These are phyloP conservation scores for Amiota communis DNA, from an alignment of 2,888 invertebrate genomes.

Conservation along the genomic window DNA sequence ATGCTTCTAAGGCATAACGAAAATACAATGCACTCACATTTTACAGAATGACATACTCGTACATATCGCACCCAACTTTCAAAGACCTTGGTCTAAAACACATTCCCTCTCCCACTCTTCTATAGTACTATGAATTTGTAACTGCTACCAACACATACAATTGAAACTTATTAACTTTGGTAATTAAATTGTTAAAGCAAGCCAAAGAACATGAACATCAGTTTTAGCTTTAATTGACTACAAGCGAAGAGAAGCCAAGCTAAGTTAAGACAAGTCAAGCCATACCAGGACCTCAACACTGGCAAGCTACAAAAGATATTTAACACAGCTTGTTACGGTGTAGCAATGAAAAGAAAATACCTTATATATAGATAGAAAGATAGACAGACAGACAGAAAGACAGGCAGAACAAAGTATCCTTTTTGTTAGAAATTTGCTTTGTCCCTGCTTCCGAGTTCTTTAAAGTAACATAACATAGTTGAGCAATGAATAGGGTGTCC, in stretches of 20 bases:
- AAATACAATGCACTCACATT: no score
- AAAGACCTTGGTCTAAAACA: no score
- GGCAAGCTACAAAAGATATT: neutral
- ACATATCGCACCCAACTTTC: no score
- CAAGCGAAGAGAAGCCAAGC: conserved; percentile 33
- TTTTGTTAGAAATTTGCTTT: neutral
- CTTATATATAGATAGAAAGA: no score
- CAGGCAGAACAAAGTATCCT: neutral
- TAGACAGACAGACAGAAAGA: no score
- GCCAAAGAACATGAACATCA: conserved; percentile 35
- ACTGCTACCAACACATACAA: conserved; percentile 14
- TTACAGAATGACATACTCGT: no score
- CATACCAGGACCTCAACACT: neutral
- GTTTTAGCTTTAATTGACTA: conserved; percentile 66
- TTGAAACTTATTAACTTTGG: conserved; percentile 57
- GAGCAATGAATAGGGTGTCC: no score
- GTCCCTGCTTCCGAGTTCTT: neutral
- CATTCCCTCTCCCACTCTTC: no score
- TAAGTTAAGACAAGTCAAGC: no score
- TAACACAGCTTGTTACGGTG: no score
- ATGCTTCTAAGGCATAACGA: no score
- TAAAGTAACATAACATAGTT: neutral
- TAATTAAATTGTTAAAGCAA: conserved; percentile 67
- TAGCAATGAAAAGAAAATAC: no score
- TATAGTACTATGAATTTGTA: conserved; percentile 18